Evolutionary conservation across 2,888 invertebrate genomes (phyloP), one percentile per base, ranked within the genome.

Genomic region (Drosophila stalkeri): DNA sequence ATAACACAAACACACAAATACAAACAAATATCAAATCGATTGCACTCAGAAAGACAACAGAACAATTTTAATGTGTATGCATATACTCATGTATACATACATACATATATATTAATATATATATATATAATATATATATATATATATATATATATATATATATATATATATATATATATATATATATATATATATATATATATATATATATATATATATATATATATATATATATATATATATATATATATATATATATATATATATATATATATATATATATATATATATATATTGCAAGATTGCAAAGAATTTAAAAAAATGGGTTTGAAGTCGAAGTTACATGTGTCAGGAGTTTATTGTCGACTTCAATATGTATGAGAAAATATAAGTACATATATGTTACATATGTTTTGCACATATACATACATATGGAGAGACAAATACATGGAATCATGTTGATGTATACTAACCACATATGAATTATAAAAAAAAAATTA

Each of bases 11-110:
- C 7, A 52, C n/a, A n/a, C 6, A 51, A 11, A 20, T 4, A 77
- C 2, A 27, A 4, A 37, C 62, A 80, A 70, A 72, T 85, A 85
- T 77, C 85, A 82, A 85, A 75, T 55, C 71, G 81, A 80, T 66
- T 85, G 83, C 82, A 77, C 77, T 70, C 41, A 68, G 16, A 60
- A 44, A 60, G 56, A 70, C 44, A 61, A 57, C 52, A 41, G n/a
- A 60, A 23, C 57, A 74, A 64, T 41, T 59, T 61, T 65, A 54
- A 31, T 11, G 49, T 61, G 65, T 69, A 66, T 64, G 63, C 69
- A 71, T 78, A 67, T 44, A 70, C 51, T 55, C 66, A 81, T 81
- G 47, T 69, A 80, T 73, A 69, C 44, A 72, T 72, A 71, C 43
- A 43, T 43, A 2, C 18, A 20, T 12, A 69, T 14, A 52, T 20